phyloP scores from a whole-genome alignment of 2,888 invertebrate species.

The Unio delphinus region DNA sequence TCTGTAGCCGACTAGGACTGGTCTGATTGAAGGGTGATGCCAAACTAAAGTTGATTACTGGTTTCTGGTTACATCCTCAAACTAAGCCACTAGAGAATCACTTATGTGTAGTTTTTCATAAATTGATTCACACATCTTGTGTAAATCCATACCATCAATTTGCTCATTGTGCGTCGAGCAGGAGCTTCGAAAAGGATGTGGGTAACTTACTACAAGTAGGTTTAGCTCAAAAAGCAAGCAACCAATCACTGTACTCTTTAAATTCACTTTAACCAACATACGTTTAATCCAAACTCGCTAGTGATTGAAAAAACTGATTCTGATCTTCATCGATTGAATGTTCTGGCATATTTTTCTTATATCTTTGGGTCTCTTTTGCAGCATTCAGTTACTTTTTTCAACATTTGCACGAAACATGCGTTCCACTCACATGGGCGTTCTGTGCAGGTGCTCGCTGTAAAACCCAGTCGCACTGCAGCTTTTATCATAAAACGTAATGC shows the following conservation, averaged over 20 bases:
- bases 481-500: constrained; percentile 18
- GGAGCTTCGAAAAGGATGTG: background rate
- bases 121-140: background rate
- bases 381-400: background rate
- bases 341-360: background rate
- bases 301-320: background rate
- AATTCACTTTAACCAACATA: background rate
- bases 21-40: background rate
- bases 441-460: constrained; percentile 14
- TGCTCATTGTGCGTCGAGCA: background rate
- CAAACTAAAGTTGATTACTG: background rate
- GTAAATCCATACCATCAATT: background rate
- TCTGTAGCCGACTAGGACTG: no score
- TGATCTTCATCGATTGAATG: background rate
- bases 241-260: background rate
- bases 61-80: constrained; percentile 1
- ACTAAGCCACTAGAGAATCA: background rate
- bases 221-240: background rate
- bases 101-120: background rate
- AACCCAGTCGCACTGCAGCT: constrained; percentile 16
- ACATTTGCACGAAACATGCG: constrained; percentile 15
- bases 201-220: background rate
- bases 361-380: background rate
- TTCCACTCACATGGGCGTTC: constrained; percentile 18
- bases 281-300: background rate